A percentile compares a stretch with the other conserved stretches of the same genome.
These are phyloP conservation scores for Meiosimyza platycephala DNA, from an alignment of 2,888 invertebrate species.

Conservation along the genomic window DNA sequence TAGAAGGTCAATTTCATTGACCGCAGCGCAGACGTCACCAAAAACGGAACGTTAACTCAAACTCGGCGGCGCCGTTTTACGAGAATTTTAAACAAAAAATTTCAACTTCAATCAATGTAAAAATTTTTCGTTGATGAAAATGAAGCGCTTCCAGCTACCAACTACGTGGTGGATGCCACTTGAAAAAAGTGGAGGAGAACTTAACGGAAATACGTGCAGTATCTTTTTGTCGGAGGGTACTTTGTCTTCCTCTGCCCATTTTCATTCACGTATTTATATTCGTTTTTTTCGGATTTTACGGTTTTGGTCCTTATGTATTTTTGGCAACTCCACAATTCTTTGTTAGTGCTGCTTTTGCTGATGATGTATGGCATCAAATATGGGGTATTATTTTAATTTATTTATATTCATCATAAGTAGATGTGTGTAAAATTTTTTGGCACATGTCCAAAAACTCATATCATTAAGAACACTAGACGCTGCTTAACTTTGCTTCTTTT, in stretches of 20 bases:
- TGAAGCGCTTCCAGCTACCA: neutral
- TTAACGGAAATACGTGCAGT: neutral
- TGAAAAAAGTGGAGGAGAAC: neutral
- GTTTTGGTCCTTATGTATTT: neutral
- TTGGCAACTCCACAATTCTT: neutral
- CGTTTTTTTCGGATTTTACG: too few species aligned
- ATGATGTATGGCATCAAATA: conserved; percentile 13
- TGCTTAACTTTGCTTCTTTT: too few species aligned
- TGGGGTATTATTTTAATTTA: conserved; percentile 26
- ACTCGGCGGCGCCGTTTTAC: neutral
- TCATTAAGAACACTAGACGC: too few species aligned
- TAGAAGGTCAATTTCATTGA: conserved; percentile 35
- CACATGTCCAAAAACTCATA: too few species aligned
- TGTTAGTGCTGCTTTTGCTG: neutral
- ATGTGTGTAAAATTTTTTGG: neutral
- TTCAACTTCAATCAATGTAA: too few species aligned
- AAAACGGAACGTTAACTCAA: neutral
- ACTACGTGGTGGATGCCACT: neutral
- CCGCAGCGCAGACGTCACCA: conserved; percentile 18
- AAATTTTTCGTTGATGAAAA: too few species aligned
- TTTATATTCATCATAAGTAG: conserved; percentile 16
- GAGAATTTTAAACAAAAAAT: too few species aligned
- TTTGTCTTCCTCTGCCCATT: too few species aligned
- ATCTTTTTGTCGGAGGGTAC: neutral
- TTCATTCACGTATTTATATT: too few species aligned